Base-by-base conservation (phyloP, 2,888 invertebrate species). In the Hesperia comma region DNA sequence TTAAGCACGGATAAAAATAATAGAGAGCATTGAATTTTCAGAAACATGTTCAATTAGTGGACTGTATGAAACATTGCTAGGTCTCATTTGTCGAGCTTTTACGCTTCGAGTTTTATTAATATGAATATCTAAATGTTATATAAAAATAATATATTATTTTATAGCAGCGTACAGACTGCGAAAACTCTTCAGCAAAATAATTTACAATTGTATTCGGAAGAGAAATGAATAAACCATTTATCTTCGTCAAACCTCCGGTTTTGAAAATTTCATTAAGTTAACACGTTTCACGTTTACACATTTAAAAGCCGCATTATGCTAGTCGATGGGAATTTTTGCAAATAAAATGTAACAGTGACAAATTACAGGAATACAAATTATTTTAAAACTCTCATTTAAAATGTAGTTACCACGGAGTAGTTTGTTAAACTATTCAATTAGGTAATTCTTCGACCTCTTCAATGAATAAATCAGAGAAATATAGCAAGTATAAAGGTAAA, bases 171-270 rank as follows among this genome's bases (percentile, higher is more conserved):
- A n/a, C 5, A 19, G 7, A 15, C 15, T 15, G n/a, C 12, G 56
- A 40, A 57, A 57, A 57, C 57, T 53, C 53, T 43, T 41, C 57
- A 43, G 57, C 21, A 21, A 21, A 57, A 41, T 41, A 41, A 43
- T 57, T 57, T 57, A 57, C 57, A 57, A 43, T 26, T 41, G 57
- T 41, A 57, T 57, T n/a, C 14, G 57, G 57, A 33, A 57, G 57
- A 43, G 57, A 57, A 57, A 57, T 57, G 57, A 57, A 57, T 57
- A 57, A 43, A 57, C 57, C 57, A 57, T 57, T 57, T 57, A 43
- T 57, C 57, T 43, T 40, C 26, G 57, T 57, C 57, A 57, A 57
- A 43, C 41, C 43, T 21, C 21, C 19, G 57, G 57, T 57, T 57
- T 41, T 57, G 57, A 57, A 57, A 57, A 57, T 57, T 57, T 57